Base-by-base conservation (phyloP, 2,797 vertebrate species). In the Spinus olivaceus region DNA sequence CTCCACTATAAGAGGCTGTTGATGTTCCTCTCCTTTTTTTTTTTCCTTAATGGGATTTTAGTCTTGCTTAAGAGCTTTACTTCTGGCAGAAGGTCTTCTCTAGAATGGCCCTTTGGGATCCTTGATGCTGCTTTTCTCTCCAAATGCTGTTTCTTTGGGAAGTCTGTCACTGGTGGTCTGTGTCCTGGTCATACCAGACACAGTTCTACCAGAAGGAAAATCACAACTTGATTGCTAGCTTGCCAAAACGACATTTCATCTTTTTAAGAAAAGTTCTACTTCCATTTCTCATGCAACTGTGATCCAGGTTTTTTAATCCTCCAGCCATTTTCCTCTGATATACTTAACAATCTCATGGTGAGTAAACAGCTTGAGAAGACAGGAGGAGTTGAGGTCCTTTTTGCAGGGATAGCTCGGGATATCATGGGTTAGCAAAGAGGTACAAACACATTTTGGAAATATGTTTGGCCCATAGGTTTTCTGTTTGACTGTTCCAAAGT, bases 321-420 rank as follows among this genome's bases (percentile, higher is more conserved):
- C 12, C 50, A 57, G 42, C 16, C 1, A 6, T 81, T 92, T 70
- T 63, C 57, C 10, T 89, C 19, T 46, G 2, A 1, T 47, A 3
- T 27, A 18, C 11, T 44, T 39, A 66, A 18, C 44, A 54, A 11
- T 46, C 51, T 72, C 12, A 9, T n/a, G 22, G 27, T 70, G 16
- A 77, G 41, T 63, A 54, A 89, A 60, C 22, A 81, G 8, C 15
- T 51, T 47, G 60, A 60, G 44, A 70, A 57, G 33, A 42, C 8
- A 12, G 22, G 28, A 72, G 12, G 28, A 72, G n/a, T 4, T 54
- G 19, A 64, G 22, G 13, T 3, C 9, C 2, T 69, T 88, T 64
- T 54, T 81, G 20, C 12, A 33, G 47, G 16, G 21, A 4, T 57
- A 33, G n/a, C 8, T 81, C 0, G 0, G 22, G 7, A n/a, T 82